phyloP scores from a whole-genome alignment of 2,888 invertebrate genomes.

The Leptura quadrifasciata region DNA sequence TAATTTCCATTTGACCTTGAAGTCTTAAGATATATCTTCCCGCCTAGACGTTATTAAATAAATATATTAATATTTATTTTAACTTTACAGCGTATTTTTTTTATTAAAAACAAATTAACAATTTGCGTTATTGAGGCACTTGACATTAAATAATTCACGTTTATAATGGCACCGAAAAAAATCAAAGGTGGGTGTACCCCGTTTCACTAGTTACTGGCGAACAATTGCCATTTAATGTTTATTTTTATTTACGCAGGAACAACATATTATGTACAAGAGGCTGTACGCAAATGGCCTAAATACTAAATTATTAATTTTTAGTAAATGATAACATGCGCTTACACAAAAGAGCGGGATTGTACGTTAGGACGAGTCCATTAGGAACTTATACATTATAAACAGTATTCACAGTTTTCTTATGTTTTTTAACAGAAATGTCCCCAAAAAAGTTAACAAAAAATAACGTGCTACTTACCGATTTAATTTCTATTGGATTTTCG shows the following conservation, averaged over 20 bases:
- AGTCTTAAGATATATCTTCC: conserved; percentile 67
- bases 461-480: conserved; percentile 79
- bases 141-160: neutral
- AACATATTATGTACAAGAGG: conserved; percentile 23
- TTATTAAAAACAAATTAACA: neutral
- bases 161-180: conserved; percentile 21
- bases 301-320: conserved; percentile 9
- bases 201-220: conserved; percentile 38
- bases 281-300: neutral
- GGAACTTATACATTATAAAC: conserved; percentile 57
- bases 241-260: conserved; percentile 39
- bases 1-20: conserved; percentile 69
- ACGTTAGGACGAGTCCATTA: conserved; percentile 72
- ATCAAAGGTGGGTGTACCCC: conserved; percentile 56
- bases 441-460: conserved; percentile 62
- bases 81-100: neutral
- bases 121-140: neutral
- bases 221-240: conserved; percentile 44
- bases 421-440: conserved; percentile 71
- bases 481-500: conserved; percentile 80
- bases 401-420: conserved; percentile 57
- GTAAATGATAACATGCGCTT: conserved; percentile 63
- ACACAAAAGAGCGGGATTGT: conserved; percentile 73
- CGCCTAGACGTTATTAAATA: conserved; percentile 65
- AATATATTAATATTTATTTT: conserved; percentile 30